A percentile compares a stretch with the other conserved stretches of the same genome.
Conservation (phyloP, 1,140 invertebrate genomes). For the Cepaea nemoralis region DNA sequence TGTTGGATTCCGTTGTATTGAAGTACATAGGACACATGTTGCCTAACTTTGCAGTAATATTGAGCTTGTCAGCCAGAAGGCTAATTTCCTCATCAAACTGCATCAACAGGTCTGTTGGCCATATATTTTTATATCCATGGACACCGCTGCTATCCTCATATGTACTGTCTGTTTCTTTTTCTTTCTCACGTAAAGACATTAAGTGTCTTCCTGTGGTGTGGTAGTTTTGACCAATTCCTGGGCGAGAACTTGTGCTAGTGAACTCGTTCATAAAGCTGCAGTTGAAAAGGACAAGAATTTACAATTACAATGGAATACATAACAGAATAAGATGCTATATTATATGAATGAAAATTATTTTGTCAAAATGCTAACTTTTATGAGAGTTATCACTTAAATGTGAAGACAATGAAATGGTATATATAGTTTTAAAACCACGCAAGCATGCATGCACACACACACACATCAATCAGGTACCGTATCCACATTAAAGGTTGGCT, state of each 20-base stretch:
- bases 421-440: too few species aligned
- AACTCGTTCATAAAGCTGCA: neutral
- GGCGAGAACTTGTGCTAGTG: neutral
- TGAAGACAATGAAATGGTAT: too few species aligned
- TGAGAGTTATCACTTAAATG: too few species aligned
- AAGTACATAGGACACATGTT: slow-evolving; percentile 79
- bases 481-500: too few species aligned
- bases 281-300: too few species aligned
- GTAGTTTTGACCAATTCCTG: too few species aligned
- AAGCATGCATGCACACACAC: too few species aligned
- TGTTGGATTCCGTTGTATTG: slow-evolving; percentile 87
- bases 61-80: slow-evolving; percentile 44
- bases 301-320: too few species aligned
- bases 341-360: too few species aligned
- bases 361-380: too few species aligned
- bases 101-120: neutral
- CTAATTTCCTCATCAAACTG: slow-evolving; percentile 40
- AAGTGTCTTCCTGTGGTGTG: slow-evolving; percentile 30
- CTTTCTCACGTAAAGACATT: slow-evolving; percentile 37
- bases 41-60: slow-evolving; percentile 64
- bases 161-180: neutral
- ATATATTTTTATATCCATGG: neutral
- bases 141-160: neutral
- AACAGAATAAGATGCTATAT: too few species aligned
- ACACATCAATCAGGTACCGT: too few species aligned